Evolutionary conservation across 2,113 vertebrate species (phyloP).

Genomic region (western clawed frog (Xenopus tropicalis)): UCB_Xtro_10.0 CM004449.2:14572001-14572500

Average conservation of each 20-base stretch:
- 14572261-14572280: not conserved
- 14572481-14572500: not conserved
- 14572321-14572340: constrained; percentile 2
- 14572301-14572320: constrained; percentile 9
- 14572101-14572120: no score
- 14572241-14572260: constrained; percentile 1
- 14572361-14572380: constrained; percentile 10
- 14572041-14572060: no score
- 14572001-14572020: no score
- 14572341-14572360: not conserved
- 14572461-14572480: not conserved
- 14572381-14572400: constrained; percentile 18
- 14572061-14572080: no score
- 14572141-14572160: no score
- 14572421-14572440: constrained; percentile 19
- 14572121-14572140: no score
- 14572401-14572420: constrained; percentile 22
- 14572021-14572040: no score
- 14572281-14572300: constrained; percentile 13
- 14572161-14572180: no score
- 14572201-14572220: no score
- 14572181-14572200: no score
- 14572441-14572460: constrained; percentile 6
- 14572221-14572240: no score
- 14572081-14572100: no score